Evolutionary conservation across 2,888 invertebrate genomes (phyloP).

Genomic region (Argyresthia goedartella): DNA sequence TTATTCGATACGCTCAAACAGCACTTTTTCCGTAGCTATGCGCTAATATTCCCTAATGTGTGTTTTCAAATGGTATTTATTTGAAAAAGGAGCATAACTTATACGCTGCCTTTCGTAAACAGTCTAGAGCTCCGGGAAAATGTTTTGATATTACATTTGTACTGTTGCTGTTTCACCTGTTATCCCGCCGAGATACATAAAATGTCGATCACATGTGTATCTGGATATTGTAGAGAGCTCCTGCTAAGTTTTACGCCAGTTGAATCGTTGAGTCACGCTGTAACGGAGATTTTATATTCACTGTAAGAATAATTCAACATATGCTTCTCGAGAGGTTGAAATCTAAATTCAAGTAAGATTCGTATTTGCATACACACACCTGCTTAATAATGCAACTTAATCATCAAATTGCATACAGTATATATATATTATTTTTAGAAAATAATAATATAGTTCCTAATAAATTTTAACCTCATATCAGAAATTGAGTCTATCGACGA

Average conservation of each 20-base stretch:
- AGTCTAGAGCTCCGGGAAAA: not conserved
- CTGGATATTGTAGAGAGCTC: no score
- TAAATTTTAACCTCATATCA: no score
- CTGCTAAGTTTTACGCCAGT: not conserved
- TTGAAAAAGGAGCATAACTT: not conserved
- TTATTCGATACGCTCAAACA: conserved; percentile 49
- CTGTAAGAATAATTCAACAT: no score
- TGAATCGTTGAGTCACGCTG: not conserved
- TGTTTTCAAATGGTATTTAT: not conserved
- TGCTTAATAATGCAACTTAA: no score
- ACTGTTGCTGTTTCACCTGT: not conserved
- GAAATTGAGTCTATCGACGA: no score
- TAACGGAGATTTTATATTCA: not conserved
- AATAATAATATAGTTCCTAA: no score
- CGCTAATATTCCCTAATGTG: not conserved
- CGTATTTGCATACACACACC: no score
- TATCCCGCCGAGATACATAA: not conserved
- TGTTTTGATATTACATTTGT: not conserved
- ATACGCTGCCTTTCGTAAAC: not conserved
- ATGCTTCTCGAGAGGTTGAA: no score
- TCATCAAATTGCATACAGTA: no score
- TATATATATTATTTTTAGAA: no score
- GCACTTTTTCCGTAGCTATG: conserved; percentile 10
- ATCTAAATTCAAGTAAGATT: no score
- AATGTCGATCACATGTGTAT: not conserved